Conservation (phyloP, 2,888 invertebrate species). For the Campaea margaritaria region DNA sequence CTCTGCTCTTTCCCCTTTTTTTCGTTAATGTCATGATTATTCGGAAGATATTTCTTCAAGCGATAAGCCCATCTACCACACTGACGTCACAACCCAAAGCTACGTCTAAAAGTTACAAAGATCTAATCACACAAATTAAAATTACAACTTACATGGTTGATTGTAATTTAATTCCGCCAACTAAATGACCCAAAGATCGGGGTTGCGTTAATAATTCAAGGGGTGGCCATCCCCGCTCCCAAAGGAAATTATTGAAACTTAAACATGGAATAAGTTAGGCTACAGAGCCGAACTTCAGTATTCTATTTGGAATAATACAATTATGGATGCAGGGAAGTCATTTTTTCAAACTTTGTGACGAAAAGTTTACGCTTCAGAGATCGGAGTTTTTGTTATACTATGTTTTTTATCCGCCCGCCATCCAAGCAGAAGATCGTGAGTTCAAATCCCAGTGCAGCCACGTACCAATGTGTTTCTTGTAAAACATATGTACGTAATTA, state of each 20-base stretch:
- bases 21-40: no score
- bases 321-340: conserved; percentile 41
- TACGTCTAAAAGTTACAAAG: background rate
- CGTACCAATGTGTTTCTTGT: no score
- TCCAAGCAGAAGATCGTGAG: no score
- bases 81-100: no score
- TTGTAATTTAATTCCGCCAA: conserved; percentile 50
- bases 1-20: no score
- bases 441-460: no score
- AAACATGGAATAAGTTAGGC: conserved; percentile 60
- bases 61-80: no score
- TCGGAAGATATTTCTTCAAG: no score
- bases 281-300: conserved; percentile 42
- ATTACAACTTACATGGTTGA: conserved; percentile 35
- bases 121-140: conserved; percentile 27
- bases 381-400: no score
- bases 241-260: conserved; percentile 79
- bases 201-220: conserved; percentile 72
- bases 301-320: conserved; percentile 58
- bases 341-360: background rate
- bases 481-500: no score
- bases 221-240: conserved; percentile 65
- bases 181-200: conserved; percentile 60
- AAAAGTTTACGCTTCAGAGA: background rate
- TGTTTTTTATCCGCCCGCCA: no score